phyloP scores from a whole-genome alignment of 2,888 invertebrate species.

The Athalia rosae region DNA sequence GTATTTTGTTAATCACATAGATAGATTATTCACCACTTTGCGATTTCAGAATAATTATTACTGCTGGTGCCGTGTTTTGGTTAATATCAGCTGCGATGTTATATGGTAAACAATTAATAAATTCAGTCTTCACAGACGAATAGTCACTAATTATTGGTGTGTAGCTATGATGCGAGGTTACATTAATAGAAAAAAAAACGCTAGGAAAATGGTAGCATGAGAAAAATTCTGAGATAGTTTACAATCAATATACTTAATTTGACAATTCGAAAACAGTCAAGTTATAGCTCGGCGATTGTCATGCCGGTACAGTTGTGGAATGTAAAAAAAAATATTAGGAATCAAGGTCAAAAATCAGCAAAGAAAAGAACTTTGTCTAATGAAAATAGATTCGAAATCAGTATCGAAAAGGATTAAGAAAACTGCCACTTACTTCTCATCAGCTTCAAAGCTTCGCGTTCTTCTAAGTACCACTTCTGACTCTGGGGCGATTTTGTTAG shows the following conservation, averaged over 20 bases:
- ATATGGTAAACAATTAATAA: neutral
- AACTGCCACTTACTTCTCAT: constrained; percentile 85
- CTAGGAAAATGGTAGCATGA: neutral
- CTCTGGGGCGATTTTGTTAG: constrained; percentile 73
- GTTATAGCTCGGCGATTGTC: too few species aligned
- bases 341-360: neutral
- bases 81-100: constrained; percentile 35
- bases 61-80: constrained; percentile 25
- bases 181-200: constrained; percentile 1
- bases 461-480: constrained; percentile 84
- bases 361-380: neutral
- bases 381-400: neutral
- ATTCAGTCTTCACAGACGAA: neutral
- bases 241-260: too few species aligned
- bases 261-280: too few species aligned
- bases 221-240: neutral
- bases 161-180: neutral
- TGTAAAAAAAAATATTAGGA: too few species aligned
- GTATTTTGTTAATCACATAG: constrained; percentile 27
- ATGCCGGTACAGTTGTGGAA: too few species aligned
- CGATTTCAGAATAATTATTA: neutral
- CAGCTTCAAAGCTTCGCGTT: constrained; percentile 91
- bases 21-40: neutral
- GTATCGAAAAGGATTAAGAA: neutral
- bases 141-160: constrained; percentile 8